These are phyloP conservation scores for Nudaria mundana DNA, from an alignment of 2,888 invertebrate genomes.

Conservation along the genomic window DNA sequence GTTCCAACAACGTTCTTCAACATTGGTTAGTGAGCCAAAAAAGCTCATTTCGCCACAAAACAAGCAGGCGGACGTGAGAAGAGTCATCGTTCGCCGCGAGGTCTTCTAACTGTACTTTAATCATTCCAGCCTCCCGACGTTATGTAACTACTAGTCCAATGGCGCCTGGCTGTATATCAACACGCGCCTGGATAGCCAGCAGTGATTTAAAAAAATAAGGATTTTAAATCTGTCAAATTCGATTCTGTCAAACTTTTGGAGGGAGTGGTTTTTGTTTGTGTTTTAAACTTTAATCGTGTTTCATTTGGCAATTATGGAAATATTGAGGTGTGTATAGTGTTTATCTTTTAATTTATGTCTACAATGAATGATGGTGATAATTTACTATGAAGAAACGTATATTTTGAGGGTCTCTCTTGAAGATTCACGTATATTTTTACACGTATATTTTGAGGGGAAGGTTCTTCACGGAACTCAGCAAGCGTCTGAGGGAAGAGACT, in stretches of 20 bases:
- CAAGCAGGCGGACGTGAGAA: constrained; percentile 54
- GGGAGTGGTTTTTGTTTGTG: constrained; percentile 28
- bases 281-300: constrained; percentile 15
- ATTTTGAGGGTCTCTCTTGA: no score
- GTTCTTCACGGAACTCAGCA: no score
- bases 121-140: constrained; percentile 63
- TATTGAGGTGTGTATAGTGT: constrained; percentile 27
- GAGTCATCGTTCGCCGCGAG: constrained; percentile 76
- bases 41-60: constrained; percentile 76
- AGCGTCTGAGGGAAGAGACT: no score
- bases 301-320: constrained; percentile 27
- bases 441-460: no score
- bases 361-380: no score
- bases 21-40: constrained; percentile 59
- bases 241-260: constrained; percentile 28
- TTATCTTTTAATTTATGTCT: neutral
- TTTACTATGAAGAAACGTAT: no score
- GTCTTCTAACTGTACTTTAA: constrained; percentile 78
- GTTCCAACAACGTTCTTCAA: constrained; percentile 28
- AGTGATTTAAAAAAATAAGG: constrained; percentile 26
- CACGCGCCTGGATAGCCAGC: constrained; percentile 50
- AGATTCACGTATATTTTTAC: no score
- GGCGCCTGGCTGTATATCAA: constrained; percentile 54
- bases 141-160: constrained; percentile 74
- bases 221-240: constrained; percentile 23